Evolutionary conservation across 2,888 invertebrate genomes (phyloP).

Genomic region (Seira sanloemensis): DNA sequence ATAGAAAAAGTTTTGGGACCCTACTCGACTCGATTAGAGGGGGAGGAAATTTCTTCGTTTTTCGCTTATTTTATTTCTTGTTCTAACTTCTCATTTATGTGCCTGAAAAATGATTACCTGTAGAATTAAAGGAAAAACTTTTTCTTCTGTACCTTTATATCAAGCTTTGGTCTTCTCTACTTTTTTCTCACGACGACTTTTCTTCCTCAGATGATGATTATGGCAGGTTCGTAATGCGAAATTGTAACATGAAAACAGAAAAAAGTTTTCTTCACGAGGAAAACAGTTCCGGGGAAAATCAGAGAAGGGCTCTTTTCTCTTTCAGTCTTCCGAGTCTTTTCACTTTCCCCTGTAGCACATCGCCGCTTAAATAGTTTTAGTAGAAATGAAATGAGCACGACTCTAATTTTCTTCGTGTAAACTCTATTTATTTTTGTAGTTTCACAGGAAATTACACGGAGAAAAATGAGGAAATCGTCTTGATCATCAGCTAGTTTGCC

Average conservation of each 20-base stretch:
- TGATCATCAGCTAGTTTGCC: not conserved
- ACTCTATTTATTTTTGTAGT: not conserved
- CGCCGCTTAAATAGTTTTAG: not conserved
- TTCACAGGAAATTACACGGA: not conserved
- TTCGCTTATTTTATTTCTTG: too few species aligned
- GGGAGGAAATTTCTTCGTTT: not conserved
- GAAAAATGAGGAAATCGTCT: not conserved
- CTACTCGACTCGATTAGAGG: not conserved
- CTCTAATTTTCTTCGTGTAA: not conserved
- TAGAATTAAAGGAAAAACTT: conserved; percentile 44
- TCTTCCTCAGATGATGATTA: conserved; percentile 20
- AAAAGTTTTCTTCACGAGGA: not conserved
- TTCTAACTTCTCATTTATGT: conserved; percentile 48
- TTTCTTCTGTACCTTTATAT: conserved; percentile 13
- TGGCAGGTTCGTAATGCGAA: not conserved
- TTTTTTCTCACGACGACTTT: too few species aligned
- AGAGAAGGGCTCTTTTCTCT: not conserved
- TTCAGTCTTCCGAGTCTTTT: conserved; percentile 24
- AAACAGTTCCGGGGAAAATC: not conserved
- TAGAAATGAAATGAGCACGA: not conserved
- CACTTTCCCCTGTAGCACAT: not conserved
- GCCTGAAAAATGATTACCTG: conserved; percentile 53
- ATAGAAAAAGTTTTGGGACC: not conserved
- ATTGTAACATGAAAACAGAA: not conserved
- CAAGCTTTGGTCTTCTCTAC: too few species aligned